phyloP scores from a whole-genome alignment of 1,140 invertebrate genomes.

The Leptoteleia sp. region DNA sequence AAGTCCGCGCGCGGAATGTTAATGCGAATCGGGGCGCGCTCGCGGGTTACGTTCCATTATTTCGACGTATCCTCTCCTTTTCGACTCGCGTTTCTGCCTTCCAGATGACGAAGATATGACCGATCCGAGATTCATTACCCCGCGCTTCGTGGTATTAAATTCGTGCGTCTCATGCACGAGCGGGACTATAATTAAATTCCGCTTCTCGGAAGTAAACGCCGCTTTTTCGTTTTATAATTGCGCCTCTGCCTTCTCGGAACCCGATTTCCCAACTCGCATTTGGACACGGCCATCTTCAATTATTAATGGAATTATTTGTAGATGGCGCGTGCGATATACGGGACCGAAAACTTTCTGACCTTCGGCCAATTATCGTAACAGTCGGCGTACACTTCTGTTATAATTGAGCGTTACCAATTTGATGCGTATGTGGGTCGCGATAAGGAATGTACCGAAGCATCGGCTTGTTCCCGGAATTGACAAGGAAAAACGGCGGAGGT shows the following conservation, averaged over 20 bases:
- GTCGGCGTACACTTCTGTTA: too few species aligned
- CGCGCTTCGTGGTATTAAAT: conserved; percentile 26
- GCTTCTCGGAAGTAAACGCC: conserved; percentile 17
- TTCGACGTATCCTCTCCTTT: conserved; percentile 17
- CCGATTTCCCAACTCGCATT: conserved; percentile 4
- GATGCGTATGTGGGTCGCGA: conserved; percentile 5
- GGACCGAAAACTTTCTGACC: not conserved
- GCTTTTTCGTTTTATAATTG: conserved; percentile 10
- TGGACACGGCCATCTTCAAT: not conserved
- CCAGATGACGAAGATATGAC: conserved; percentile 38
- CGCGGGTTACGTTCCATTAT: conserved; percentile 21
- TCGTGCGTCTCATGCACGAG: too few species aligned
- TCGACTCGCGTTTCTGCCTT: conserved; percentile 2
- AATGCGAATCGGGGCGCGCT: conserved; percentile 34
- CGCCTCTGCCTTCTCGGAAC: conserved; percentile 1
- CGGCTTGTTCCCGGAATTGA: conserved; percentile 3
- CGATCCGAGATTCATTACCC: conserved; percentile 41
- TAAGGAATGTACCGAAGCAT: conserved; percentile 3
- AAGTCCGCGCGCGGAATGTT: conserved; percentile 46
- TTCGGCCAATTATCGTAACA: not conserved
- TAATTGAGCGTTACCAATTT: too few species aligned
- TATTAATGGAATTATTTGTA: not conserved
- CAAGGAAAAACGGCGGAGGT: conserved; percentile 3
- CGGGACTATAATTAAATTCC: conserved; percentile 42
- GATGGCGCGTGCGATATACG: not conserved